Conservation (phyloP, 1,140 invertebrate genomes). For the Drosophila triauraria region DNA sequence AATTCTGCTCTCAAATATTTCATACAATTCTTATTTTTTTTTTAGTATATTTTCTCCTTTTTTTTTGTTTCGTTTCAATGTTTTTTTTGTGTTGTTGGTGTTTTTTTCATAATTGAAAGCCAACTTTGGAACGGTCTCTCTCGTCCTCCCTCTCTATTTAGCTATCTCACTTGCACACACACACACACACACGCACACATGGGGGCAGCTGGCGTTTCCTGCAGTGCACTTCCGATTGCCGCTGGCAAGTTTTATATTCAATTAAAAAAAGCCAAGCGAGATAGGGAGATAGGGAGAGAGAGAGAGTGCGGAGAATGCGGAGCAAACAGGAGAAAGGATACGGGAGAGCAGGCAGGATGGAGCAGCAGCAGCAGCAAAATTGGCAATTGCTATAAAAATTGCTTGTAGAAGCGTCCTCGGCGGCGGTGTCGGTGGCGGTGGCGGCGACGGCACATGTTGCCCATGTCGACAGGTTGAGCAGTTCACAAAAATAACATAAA, state of each 20-base stretch:
- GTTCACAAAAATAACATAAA: constrained; percentile 20
- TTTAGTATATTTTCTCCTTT: constrained; percentile 7
- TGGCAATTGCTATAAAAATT: constrained; percentile 79
- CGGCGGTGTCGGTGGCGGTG: constrained; percentile 1
- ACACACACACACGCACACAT: constrained; percentile 43
- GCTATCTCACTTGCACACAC: constrained; percentile 13
- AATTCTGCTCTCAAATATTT: constrained; percentile 38
- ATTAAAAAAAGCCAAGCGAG: constrained; percentile 66
- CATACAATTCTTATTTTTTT: constrained; percentile 49
- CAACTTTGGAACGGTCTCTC: constrained; percentile 56
- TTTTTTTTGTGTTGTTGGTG: constrained; percentile 38
- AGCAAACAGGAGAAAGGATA: not conserved
- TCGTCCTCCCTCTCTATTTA: not conserved
- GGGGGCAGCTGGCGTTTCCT: constrained; percentile 73
- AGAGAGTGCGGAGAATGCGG: constrained; percentile 25
- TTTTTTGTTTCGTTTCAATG: not conserved
- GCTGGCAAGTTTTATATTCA: constrained; percentile 82
- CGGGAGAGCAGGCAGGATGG: constrained; percentile 18
- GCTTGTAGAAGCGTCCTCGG: constrained; percentile 56
- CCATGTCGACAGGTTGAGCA: constrained; percentile 49
- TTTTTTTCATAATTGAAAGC: constrained; percentile 79
- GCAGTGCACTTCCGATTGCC: constrained; percentile 79
- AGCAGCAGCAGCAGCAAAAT: constrained; percentile 57
- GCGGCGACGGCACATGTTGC: constrained; percentile 65
- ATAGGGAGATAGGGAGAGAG: constrained; percentile 11